Base-by-base conservation (phyloP, 2,113 vertebrate species). In the Argyrosomus japonicus region DNA sequence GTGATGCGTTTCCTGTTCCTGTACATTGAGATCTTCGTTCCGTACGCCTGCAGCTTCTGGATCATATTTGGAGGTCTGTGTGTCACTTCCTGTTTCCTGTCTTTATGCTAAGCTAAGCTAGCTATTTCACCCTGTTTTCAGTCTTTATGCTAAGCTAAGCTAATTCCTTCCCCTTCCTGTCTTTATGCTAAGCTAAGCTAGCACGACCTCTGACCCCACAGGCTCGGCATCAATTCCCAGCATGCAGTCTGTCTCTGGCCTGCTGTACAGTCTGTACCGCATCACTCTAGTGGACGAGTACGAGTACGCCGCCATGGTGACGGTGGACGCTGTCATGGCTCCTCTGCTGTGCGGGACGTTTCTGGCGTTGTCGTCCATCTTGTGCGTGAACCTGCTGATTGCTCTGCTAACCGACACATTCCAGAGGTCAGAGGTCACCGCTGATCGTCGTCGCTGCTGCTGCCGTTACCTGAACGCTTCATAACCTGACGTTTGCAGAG, bases 41-140 rank as follows among this genome's bases (percentile, higher is more conserved):
- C 95, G 2, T 95, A 94, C 14, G 90, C 92, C 75, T 95, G 92
- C 83, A 92, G 93, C 60, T 95, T 94, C 89, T 95, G 95, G 94
- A 94, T 95, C 68, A 93, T 95, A 45, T 95, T 95, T 40, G 93
- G 94, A 94, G 94, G 94, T 95, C n/a, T 14, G 69, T 40, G 9
- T 15, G 53, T 10, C 36, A 61, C 60, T 32, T 51, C 40, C 64
- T 68, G 45, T 27, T 48, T 47, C 21, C 36, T 65, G 43, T 12
- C 43, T 45, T 12, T 45, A 45, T 45, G 10, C 43, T 45, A 12
- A 45, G 43, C 43, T 43, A 11, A 2, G 8, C 11, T 45, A 11
- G 11, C 43, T 45, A 12, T 45, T 32, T 12, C 43, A 11, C 43
- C 27, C 29, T 62, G 8, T 19, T 36, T 43, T 8, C 18, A 36